Evolutionary conservation across 2,888 invertebrate genomes (phyloP).

Genomic region (Noctua janthe): DNA sequence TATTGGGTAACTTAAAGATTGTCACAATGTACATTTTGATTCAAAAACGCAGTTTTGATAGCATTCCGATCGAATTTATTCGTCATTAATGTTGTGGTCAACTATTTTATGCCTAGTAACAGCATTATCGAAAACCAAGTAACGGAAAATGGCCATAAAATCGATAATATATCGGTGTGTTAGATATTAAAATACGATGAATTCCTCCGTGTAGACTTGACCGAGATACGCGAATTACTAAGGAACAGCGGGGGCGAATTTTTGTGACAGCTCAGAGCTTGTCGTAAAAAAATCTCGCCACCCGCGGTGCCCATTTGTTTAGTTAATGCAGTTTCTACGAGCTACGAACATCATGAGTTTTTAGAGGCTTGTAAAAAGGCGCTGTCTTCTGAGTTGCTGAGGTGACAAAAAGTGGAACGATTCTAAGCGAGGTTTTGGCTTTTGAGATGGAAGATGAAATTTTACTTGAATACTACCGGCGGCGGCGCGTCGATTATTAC

Average conservation of each 20-base stretch:
- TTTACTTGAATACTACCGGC: not conserved
- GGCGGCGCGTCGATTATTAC: not conserved
- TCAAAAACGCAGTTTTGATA: slow-evolving; percentile 33
- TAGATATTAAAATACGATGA: slow-evolving; percentile 42
- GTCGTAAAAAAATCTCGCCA: slow-evolving; percentile 71
- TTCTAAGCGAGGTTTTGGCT: not conserved
- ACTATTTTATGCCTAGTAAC: slow-evolving; percentile 32
- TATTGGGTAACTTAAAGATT: slow-evolving; percentile 28
- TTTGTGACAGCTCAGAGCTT: slow-evolving; percentile 69
- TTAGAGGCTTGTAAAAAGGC: slow-evolving; percentile 37
- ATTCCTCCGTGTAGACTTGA: slow-evolving; percentile 41
- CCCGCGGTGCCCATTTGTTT: slow-evolving; percentile 69
- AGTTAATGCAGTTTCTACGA: slow-evolving; percentile 55
- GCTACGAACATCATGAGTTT: slow-evolving; percentile 33
- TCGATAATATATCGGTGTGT: slow-evolving; percentile 40
- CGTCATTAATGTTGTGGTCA: slow-evolving; percentile 28
- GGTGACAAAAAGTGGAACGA: not conserved
- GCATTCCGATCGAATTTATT: slow-evolving; percentile 47
- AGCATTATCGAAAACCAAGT: slow-evolving; percentile 41
- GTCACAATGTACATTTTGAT: slow-evolving; percentile 44
- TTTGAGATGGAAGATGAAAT: too few species aligned
- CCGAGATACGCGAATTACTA: slow-evolving; percentile 74
- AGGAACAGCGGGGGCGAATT: slow-evolving; percentile 74
- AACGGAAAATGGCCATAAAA: slow-evolving; percentile 55
- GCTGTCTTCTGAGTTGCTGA: slow-evolving; percentile 1